Base-by-base conservation (phyloP, 2,113 vertebrate species). In the Otolemur garnettii region DNA sequence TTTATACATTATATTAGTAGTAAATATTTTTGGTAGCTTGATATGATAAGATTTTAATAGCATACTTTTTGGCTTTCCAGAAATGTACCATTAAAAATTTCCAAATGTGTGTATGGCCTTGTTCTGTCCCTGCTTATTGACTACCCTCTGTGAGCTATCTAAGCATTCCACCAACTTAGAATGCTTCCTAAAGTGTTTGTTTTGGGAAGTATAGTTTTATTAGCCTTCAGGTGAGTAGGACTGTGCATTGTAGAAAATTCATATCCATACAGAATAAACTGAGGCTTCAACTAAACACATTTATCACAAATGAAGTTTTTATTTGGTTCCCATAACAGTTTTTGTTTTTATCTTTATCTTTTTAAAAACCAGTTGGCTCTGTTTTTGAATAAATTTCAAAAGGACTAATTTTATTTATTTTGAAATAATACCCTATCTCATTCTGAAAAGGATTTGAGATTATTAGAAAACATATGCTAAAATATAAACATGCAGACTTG, bases 61-160 rank as follows among this genome's bases (percentile, higher is more conserved):
- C 26, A 66, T 84, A 28, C 17, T 62, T 95, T 89, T 80, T 93
- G 81, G 10, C 59, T 96, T 95, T 95, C 77, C 33, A 95, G 60
- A 96, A 95, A 85, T 85, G n/a, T 68, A 71, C 77, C 64, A 78
- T 96, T 96, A 75, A 66, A 81, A 85, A 62, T 88, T 90, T 85
- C 22, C 59, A 94, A 53, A 81, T 88, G 68, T 55, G 22, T 87
- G 11, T 21, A 71, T 87, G 21, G 42, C 68, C 12, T 82, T 85
- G 2, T 92, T 90, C 68, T 92, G 4, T 79, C 28, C n/a, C 66
- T 96, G 18, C 55, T 92, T 87, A 28, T 66, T 93, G n/a, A 59
- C 2, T 87, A 35, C 5, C 5, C 24, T 88, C 74, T 83, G 21
- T 82, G 84, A 87, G 33, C 60, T 80, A 66, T 0, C 33, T 55